Conservation (phyloP, 2,888 invertebrate genomes). For the Nomada goodeniana region DNA sequence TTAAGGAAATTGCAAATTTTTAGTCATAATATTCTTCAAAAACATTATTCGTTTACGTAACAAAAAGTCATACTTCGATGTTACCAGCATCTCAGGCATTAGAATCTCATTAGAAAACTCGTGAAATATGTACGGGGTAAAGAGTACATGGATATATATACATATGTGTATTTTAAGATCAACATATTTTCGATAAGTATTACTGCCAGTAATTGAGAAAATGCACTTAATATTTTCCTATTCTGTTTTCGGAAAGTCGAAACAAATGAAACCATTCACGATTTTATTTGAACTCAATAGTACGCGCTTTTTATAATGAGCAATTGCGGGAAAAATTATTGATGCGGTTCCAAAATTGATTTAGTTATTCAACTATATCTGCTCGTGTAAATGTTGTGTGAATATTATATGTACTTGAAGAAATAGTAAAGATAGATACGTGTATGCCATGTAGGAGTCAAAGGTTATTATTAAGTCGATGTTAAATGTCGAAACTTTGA, state of each 20-base stretch:
- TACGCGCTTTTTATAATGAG: not conserved
- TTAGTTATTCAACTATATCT: slow-evolving; percentile 46
- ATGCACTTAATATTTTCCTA: slow-evolving; percentile 78
- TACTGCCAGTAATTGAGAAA: slow-evolving; percentile 71
- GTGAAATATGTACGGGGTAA: slow-evolving; percentile 47
- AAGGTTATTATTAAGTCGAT: slow-evolving; percentile 54
- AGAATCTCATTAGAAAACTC: slow-evolving; percentile 60
- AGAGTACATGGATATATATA: slow-evolving; percentile 46
- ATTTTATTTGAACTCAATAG: slow-evolving; percentile 57
- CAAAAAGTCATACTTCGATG: slow-evolving; percentile 58
- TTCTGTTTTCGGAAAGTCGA: slow-evolving; percentile 66
- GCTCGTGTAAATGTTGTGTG: slow-evolving; percentile 49
- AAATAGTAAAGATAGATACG: slow-evolving; percentile 45
- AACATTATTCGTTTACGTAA: slow-evolving; percentile 16
- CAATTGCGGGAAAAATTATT: not conserved
- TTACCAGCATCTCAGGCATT: slow-evolving; percentile 73
- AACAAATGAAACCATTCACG: slow-evolving; percentile 33
- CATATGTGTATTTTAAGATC: slow-evolving; percentile 67
- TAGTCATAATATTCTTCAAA: slow-evolving; percentile 27
- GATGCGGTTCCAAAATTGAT: slow-evolving; percentile 25
- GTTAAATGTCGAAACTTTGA: slow-evolving; percentile 61
- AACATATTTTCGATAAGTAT: slow-evolving; percentile 73
- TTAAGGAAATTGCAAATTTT: too few species aligned
- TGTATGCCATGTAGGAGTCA: slow-evolving; percentile 38
- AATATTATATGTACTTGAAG: slow-evolving; percentile 41